These are phyloP conservation scores for Leguminivora glycinivorella DNA, from an alignment of 1,140 invertebrate genomes.

Conservation along the genomic window DNA sequence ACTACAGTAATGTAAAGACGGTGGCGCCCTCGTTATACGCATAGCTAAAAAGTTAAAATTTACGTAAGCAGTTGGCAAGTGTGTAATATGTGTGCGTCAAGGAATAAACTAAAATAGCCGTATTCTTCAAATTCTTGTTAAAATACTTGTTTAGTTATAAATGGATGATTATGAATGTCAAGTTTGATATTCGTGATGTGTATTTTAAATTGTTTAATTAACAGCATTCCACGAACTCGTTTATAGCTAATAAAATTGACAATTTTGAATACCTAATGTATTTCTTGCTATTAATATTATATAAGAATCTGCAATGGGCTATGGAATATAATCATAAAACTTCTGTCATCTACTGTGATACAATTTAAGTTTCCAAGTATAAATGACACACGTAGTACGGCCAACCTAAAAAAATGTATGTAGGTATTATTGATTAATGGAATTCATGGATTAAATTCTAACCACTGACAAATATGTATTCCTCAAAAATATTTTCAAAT, in stretches of 20 bases:
- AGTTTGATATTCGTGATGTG: not conserved
- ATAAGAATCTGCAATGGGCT: no score
- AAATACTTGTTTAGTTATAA: not conserved
- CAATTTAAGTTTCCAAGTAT: no score
- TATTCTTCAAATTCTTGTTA: not conserved
- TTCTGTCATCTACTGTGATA: no score
- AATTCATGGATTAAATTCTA: no score
- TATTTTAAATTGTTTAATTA: not conserved
- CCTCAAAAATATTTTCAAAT: not conserved
- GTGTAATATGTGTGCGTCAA: not conserved
- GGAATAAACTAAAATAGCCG: not conserved
- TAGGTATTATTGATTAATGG: no score
- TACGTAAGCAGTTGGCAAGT: not conserved
- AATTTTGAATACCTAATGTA: no score
- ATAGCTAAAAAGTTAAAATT: not conserved
- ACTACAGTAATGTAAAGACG: not conserved
- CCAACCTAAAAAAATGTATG: no score
- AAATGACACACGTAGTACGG: no score
- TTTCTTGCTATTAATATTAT: no score
- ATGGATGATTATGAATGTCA: not conserved
- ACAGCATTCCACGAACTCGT: not conserved
- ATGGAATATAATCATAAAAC: no score
- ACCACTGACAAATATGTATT: not conserved
- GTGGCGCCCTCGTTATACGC: slow-evolving; percentile 6
- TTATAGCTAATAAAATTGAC: not conserved